phyloP scores from a whole-genome alignment of 2,888 invertebrate species.

The Tenthredo mesomela region DNA sequence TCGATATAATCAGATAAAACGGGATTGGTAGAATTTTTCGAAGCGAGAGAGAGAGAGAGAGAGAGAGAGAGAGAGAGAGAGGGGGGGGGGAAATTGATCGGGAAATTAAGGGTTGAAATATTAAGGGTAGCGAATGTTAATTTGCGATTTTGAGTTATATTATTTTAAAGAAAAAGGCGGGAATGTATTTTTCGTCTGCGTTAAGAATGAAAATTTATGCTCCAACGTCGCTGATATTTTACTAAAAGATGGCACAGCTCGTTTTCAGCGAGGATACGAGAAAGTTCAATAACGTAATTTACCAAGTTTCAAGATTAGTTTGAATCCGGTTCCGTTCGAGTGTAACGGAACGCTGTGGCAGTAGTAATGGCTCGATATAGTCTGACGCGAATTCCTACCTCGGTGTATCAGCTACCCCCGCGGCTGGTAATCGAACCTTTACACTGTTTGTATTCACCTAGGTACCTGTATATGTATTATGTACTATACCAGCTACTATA shows the following conservation, averaged over 20 bases:
- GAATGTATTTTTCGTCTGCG: not conserved
- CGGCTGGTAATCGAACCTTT: constrained; percentile 36
- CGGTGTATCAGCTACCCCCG: constrained; percentile 18
- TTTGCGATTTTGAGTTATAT: not conserved
- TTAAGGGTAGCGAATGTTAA: not conserved
- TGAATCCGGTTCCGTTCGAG: constrained; percentile 30
- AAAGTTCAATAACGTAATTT: constrained; percentile 47
- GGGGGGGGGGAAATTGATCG: not conserved
- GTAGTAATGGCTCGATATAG: constrained; percentile 40
- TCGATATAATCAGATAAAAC: not conserved
- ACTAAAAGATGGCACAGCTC: constrained; percentile 29
- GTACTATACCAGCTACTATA: too few species aligned
- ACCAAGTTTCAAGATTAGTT: constrained; percentile 49
- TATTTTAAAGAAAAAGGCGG: not conserved
- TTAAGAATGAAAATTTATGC: not conserved
- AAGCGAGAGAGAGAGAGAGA: not conserved
- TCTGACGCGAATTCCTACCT: constrained; percentile 43
- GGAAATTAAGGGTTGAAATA: not conserved
- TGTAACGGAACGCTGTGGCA: constrained; percentile 44
- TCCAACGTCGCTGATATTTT: not conserved
- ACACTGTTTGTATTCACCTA: not conserved
- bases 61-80: too few species aligned
- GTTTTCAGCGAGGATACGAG: constrained; percentile 8
- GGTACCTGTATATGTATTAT: not conserved
- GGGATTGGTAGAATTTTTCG: not conserved